Evolutionary conservation across 2,113 vertebrate genomes (phyloP).

Genomic region (Corythornis vintsioides): DNA sequence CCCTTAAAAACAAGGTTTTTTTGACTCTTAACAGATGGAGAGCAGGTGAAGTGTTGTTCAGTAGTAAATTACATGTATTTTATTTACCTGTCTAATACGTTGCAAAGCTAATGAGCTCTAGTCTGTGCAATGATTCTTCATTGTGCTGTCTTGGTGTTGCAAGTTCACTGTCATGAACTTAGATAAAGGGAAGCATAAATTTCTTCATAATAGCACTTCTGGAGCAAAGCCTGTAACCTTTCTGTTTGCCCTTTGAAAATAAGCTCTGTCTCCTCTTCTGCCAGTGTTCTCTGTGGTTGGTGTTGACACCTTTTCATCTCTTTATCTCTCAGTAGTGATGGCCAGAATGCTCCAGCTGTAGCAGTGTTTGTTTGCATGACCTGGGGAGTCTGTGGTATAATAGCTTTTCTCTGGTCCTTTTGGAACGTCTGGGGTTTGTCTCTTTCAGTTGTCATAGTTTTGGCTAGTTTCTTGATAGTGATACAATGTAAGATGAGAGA

Average conservation of each 20-base stretch:
- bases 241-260: background rate
- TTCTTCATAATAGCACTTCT: background rate
- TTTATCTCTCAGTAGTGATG: background rate
- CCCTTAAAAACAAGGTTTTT: background rate
- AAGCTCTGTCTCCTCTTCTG: background rate
- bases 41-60: background rate
- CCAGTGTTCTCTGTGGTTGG: background rate
- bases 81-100: background rate
- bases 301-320: background rate
- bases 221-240: background rate
- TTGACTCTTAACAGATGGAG: background rate
- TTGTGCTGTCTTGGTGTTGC: background rate
- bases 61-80: background rate
- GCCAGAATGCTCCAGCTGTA: background rate
- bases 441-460: background rate
- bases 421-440: background rate
- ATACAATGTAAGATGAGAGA: background rate
- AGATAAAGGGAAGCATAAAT: background rate
- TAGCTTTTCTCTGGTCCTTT: background rate
- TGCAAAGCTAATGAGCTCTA: background rate
- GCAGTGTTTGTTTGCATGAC: background rate
- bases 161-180: background rate
- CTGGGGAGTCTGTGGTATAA: background rate
- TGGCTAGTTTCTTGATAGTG: background rate
- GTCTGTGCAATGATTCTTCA: background rate